These are phyloP conservation scores for Manduca sexta DNA, from an alignment of 1,140 invertebrate species.

Conservation along the genomic window DNA sequence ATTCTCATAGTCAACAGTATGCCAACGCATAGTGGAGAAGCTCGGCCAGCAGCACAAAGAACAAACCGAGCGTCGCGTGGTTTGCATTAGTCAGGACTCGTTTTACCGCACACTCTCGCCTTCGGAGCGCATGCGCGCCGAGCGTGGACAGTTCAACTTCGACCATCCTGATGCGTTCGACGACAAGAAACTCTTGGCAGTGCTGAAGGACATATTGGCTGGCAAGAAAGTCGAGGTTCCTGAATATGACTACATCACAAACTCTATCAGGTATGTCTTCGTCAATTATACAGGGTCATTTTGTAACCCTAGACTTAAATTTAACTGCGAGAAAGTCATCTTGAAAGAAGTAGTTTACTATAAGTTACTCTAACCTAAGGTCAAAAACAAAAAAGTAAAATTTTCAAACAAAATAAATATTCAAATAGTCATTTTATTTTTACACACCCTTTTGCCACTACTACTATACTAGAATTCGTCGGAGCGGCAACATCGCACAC, in stretches of 20 bases:
- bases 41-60: conserved; percentile 93
- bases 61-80: conserved; percentile 90
- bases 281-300: no score
- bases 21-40: conserved; percentile 95
- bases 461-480: no score
- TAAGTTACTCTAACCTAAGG: no score
- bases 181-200: conserved; percentile 86
- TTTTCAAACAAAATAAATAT: no score
- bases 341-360: no score
- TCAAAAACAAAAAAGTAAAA: no score
- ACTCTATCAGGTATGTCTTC: conserved; percentile 49
- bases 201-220: conserved; percentile 85
- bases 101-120: conserved; percentile 92
- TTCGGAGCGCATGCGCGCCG: conserved; percentile 88
- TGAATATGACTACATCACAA: conserved; percentile 89
- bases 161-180: conserved; percentile 98
- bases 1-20: conserved; percentile 96
- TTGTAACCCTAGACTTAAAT: no score
- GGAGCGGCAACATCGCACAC: no score
- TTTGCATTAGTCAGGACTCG: conserved; percentile 95
- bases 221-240: conserved; percentile 91
- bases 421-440: no score
- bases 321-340: no score
- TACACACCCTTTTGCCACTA: no score
- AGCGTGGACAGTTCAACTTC: conserved; percentile 96